phyloP scores from a whole-genome alignment of 23 tunicate species.

The Ascidia mentula region DNA sequence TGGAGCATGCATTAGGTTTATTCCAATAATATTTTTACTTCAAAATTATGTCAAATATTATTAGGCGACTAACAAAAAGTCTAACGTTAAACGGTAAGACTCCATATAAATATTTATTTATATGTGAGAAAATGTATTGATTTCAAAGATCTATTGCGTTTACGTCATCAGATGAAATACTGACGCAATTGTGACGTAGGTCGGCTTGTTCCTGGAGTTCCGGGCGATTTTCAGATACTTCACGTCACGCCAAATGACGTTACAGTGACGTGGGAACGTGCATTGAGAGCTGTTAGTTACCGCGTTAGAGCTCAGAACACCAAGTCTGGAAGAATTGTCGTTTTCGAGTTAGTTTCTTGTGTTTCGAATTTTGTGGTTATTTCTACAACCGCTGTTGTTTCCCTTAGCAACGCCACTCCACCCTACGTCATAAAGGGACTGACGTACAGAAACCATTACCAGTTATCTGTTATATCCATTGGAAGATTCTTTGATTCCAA shows the following conservation, averaged over 20 bases:
- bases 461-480: constrained; percentile 47
- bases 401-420: constrained; percentile 37
- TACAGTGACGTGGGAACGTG: constrained; percentile 40
- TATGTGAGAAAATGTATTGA: no score
- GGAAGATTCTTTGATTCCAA: constrained; percentile 56
- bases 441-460: constrained; percentile 43
- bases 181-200: constrained; percentile 9
- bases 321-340: constrained; percentile 9
- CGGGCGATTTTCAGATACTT: constrained; percentile 37
- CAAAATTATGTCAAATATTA: no score
- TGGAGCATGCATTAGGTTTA: no score
- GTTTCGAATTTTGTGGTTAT: neutral
- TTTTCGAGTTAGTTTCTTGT: constrained; percentile 23
- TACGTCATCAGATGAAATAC: no score
- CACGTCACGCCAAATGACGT: constrained; percentile 15
- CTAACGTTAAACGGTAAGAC: no score
- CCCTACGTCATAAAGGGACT: constrained; percentile 34
- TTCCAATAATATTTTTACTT: no score
- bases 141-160: no score
- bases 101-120: no score
- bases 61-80: neutral
- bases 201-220: constrained; percentile 30
- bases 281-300: constrained; percentile 25
- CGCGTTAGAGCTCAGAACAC: constrained; percentile 30
- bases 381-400: neutral